Conservation (phyloP, 2,113 vertebrate genomes). For the Platichthys stellatus region DNA sequence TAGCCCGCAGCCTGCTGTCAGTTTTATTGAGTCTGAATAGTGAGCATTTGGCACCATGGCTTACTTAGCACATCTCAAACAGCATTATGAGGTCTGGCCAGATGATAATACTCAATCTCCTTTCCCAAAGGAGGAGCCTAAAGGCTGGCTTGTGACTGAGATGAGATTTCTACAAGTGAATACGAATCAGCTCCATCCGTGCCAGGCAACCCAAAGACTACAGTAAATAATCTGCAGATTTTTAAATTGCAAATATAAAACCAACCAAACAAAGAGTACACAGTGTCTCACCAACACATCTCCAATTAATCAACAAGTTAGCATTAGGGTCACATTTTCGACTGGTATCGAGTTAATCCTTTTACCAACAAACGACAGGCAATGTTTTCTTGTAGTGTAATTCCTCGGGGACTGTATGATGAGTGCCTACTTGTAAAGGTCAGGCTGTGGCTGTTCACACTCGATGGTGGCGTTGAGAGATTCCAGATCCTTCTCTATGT, state of each 20-base stretch:
- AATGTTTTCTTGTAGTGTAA: conserved; percentile 40
- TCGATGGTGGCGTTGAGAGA: conserved; percentile 90
- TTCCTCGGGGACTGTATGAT: conserved; percentile 44
- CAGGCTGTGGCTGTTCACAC: conserved; percentile 96
- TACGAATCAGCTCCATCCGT: neutral
- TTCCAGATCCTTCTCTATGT: conserved; percentile 87
- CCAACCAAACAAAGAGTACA: neutral
- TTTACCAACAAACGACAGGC: conserved; percentile 9
- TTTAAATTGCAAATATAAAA: neutral
- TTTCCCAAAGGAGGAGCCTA: conserved; percentile 50
- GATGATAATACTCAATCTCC: neutral
- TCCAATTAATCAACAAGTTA: neutral
- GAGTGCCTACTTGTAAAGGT: conserved; percentile 95
- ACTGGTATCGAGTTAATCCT: conserved; percentile 6
- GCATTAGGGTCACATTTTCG: conserved; percentile 22
- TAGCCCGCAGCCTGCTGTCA: conserved; percentile 37
- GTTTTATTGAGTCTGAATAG: conserved; percentile 38
- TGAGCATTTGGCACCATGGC: conserved; percentile 43
- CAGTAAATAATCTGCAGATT: neutral
- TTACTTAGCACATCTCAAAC: conserved; percentile 29
- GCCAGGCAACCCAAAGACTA: neutral
- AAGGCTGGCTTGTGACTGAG: conserved; percentile 9
- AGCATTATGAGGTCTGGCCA: neutral
- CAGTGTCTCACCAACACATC: neutral
- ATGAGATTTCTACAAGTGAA: neutral